Evolutionary conservation across 2,888 invertebrate species (phyloP), one percentile per base, ranked within the genome.

Genomic region (Siphonodentalium dalli): DNA sequence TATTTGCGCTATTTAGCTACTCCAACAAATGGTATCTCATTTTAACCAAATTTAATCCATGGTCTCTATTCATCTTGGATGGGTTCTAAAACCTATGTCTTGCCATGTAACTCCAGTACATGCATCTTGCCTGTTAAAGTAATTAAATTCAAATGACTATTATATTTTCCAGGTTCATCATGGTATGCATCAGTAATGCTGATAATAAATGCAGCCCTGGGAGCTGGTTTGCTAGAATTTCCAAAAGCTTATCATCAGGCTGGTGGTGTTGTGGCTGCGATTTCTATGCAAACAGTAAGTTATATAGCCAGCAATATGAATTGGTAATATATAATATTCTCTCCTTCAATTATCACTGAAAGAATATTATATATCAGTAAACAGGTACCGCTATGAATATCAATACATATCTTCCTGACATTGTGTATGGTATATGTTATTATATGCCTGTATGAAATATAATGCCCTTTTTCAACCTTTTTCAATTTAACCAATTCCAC

Each of bases 221-320:
- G 87, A 9, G 87, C 87, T n/a, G 80, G 80, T 7, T 78, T 87
- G 6, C 78, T 87, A n/a, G 86, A 87, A 77, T 87, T 87, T 69
- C 87, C 87, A 1, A 80, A 84, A 60, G 86, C 87, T 2, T 87
- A 86, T 65, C 83, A 87, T 65, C 82, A 84, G 69, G 85, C 86
- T 29, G 87, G 87, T 18, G 87, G 87, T 3, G 77, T 87, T 8
- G 66, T 81, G n/a, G 80, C 83, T 3, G 85, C 86, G 2, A 69
- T 85, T 21, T 61, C 81, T 11, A 78, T 85, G n/a, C 87, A 87
- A 69, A 68, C 83, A 23, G 84, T 85, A 71, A 77, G 80, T 76
- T 15, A 33, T n/a, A 15, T n/a, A n/a, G n/a, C n/a, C n/a, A n/a
- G n/a, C n/a, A n/a, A n/a, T n/a, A 33, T 33, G 4, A n/a, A 4